Conservation (phyloP, 2,797 vertebrate genomes). For the Cynopterus sphinx region DNA sequence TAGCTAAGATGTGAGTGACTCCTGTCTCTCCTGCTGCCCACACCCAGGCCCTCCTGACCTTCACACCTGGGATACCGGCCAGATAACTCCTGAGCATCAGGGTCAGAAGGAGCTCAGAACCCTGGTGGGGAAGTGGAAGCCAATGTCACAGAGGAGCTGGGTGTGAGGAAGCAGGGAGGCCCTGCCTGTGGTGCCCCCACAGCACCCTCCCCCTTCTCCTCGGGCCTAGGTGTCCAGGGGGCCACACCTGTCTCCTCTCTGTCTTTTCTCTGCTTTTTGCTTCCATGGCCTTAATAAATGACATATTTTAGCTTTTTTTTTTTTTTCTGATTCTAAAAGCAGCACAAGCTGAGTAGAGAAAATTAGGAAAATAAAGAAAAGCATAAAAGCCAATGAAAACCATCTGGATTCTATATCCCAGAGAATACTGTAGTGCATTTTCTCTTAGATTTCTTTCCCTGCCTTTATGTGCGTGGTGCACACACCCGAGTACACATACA, state of each 20-base stretch:
- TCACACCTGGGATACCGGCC: rapidly evolving
- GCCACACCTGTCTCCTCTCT: background rate
- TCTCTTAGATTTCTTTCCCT: background rate
- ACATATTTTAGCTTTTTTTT: background rate
- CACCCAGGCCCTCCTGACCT: background rate
- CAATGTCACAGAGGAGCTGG: background rate
- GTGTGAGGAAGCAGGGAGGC: background rate
- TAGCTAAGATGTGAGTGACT: background rate
- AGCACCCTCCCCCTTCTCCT: background rate
- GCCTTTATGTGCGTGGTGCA: background rate
- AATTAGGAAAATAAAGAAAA: background rate
- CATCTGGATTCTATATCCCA: background rate
- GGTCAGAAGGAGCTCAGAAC: background rate
- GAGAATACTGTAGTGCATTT: background rate
- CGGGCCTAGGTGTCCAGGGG: background rate
- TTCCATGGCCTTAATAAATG: background rate
- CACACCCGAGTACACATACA: background rate
- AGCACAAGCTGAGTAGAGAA: background rate
- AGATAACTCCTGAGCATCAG: background rate
- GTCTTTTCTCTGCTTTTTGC: background rate
- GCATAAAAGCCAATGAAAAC: background rate
- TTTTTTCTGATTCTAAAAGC: background rate
- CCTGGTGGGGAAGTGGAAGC: background rate
- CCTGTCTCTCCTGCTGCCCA: background rate
- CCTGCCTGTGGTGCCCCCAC: background rate